Conservation (phyloP, 1,140 invertebrate genomes). For the Neodiprion fabricii region DNA sequence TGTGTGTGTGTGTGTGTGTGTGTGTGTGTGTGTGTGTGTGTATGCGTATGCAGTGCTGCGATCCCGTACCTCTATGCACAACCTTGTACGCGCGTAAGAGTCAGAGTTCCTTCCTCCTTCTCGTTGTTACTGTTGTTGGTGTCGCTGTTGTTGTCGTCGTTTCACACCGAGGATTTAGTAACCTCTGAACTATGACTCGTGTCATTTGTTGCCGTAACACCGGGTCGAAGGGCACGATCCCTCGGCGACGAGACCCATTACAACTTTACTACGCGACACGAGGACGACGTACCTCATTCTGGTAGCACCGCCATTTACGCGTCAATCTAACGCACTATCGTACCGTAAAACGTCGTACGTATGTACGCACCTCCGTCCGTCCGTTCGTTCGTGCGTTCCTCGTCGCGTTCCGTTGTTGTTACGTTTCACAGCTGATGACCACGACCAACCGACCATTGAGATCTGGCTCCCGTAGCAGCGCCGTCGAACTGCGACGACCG, state of each 20-base stretch:
- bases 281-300: constrained; percentile 36
- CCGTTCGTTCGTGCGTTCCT: too few species aligned
- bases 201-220: constrained; percentile 34
- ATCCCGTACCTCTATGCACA: too few species aligned
- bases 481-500: too few species aligned
- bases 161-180: background rate
- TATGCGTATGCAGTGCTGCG: too few species aligned
- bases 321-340: background rate
- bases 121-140: too few species aligned
- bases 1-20: too few species aligned
- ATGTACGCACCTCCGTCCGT: too few species aligned
- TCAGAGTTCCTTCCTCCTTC: too few species aligned
- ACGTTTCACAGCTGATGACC: background rate
- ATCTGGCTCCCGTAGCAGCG: too few species aligned
- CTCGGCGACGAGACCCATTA: constrained; percentile 39
- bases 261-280: constrained; percentile 39
- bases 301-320: constrained; percentile 28
- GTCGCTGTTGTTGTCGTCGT: background rate
- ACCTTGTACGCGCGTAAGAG: too few species aligned
- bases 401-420: background rate
- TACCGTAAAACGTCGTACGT: too few species aligned
- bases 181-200: background rate
- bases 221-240: constrained; percentile 38
- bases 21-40: too few species aligned
- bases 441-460: background rate